phyloP scores from a whole-genome alignment of 2,888 invertebrate genomes.

The Pharmacophagus antenor region DNA sequence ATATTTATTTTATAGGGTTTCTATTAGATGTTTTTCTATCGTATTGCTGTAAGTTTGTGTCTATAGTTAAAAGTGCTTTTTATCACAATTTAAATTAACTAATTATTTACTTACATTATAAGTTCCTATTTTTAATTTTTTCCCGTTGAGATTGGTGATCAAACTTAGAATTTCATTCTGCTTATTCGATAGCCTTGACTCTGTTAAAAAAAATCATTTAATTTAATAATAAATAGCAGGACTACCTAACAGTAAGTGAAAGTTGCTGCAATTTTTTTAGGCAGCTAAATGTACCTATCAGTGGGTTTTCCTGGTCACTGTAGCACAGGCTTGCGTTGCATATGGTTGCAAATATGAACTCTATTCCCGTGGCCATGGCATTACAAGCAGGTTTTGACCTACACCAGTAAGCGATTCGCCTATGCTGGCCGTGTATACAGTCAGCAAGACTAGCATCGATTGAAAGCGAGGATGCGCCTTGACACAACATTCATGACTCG shows the following conservation, averaged over 20 bases:
- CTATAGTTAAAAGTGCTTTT: too few relatives aligned
- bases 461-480: constrained; percentile 38
- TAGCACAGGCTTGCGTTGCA: constrained; percentile 71
- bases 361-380: constrained; percentile 62
- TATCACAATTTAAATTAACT: background rate
- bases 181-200: constrained; percentile 39
- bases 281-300: constrained; percentile 40
- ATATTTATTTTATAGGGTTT: too few relatives aligned
- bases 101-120: constrained; percentile 61
- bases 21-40: too few relatives aligned
- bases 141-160: constrained; percentile 60
- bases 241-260: constrained; percentile 6
- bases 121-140: constrained; percentile 65
- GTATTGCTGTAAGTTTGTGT: too few relatives aligned
- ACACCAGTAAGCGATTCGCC: background rate
- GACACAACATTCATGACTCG: constrained; percentile 27
- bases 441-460: constrained; percentile 26
- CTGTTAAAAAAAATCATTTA: constrained; percentile 36
- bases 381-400: constrained; percentile 31
- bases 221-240: constrained; percentile 6
- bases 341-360: constrained; percentile 65
- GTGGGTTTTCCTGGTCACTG: constrained; percentile 52
- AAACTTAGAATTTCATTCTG: constrained; percentile 41
- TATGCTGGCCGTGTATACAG: constrained; percentile 33
- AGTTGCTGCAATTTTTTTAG: background rate